Percentiles rank a stretch among this genome's conserved stretches.
Evolutionary conservation across 2,797 vertebrate genomes (phyloP).

Genomic region (Octomys mimax): DNA sequence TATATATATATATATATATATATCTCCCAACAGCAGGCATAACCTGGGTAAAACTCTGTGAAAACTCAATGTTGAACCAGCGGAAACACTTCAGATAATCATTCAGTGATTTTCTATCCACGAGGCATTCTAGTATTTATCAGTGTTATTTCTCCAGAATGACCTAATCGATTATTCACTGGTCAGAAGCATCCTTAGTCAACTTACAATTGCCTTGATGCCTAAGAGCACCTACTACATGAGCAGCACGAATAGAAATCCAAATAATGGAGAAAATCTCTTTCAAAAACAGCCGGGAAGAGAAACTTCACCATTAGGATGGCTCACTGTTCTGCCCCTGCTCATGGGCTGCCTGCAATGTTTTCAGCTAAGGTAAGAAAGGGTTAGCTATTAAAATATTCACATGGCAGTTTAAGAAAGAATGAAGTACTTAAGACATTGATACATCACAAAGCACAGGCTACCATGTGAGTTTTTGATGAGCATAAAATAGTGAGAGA

Average conservation of each 20-base stretch:
- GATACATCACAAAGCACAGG: neutral
- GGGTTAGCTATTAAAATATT: neutral
- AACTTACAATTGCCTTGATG: slow-evolving; percentile 54
- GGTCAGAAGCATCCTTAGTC: slow-evolving; percentile 46
- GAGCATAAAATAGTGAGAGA: neutral
- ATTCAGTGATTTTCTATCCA: slow-evolving; percentile 32
- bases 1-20: no score
- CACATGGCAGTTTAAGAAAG: neutral
- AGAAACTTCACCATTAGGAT: slow-evolving; percentile 41
- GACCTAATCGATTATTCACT: slow-evolving; percentile 47
- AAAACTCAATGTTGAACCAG: slow-evolving; percentile 47
- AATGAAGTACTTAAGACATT: neutral
- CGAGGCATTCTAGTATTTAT: slow-evolving; percentile 46
- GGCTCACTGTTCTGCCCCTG: neutral
- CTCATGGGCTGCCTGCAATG: neutral
- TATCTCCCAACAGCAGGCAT: neutral
- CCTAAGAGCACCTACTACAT: neutral
- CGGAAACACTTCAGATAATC: neutral
- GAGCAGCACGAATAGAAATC: slow-evolving; percentile 26
- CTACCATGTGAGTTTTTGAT: neutral
- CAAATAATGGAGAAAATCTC: slow-evolving; percentile 51
- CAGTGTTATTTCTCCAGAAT: slow-evolving; percentile 48
- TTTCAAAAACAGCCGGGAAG: slow-evolving; percentile 51
- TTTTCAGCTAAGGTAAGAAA: neutral
- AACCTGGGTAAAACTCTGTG: slow-evolving; percentile 6